phyloP scores from a whole-genome alignment of 2,888 invertebrate genomes.

The Gnatocerus cornutus region DNA sequence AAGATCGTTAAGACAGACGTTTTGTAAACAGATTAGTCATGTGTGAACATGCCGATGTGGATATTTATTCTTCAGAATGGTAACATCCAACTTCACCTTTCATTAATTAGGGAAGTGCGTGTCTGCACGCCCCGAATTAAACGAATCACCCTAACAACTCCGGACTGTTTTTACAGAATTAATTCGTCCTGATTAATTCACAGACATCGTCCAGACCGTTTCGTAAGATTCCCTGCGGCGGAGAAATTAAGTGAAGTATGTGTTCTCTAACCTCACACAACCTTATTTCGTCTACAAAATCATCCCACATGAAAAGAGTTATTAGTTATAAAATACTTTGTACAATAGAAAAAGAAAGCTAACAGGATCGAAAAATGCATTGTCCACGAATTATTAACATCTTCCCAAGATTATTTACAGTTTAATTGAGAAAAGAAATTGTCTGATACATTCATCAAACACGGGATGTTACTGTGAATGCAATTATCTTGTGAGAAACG shows the following conservation, averaged over 20 bases:
- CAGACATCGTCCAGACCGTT: constrained; percentile 36
- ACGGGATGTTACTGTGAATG: constrained; percentile 30
- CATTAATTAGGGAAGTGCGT: constrained; percentile 37
- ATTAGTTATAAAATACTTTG: constrained; percentile 28
- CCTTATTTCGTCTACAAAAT: constrained; percentile 35
- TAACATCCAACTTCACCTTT: constrained; percentile 18
- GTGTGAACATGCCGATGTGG: constrained; percentile 9
- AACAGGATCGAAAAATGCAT: constrained; percentile 37
- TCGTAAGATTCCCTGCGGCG: constrained; percentile 46
- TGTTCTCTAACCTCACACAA: constrained; percentile 45
- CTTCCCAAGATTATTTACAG: constrained; percentile 42
- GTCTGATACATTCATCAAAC: constrained; percentile 32
- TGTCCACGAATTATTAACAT: constrained; percentile 42
- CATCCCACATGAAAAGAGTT: constrained; percentile 30
- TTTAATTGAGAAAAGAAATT: constrained; percentile 45
- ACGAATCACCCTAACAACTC: constrained; percentile 6
- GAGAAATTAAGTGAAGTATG: constrained; percentile 51
- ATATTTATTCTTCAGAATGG: constrained; percentile 13
- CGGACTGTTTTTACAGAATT: constrained; percentile 7
- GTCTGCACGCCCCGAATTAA: constrained; percentile 21
- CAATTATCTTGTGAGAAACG: constrained; percentile 28
- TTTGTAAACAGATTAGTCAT: constrained; percentile 34
- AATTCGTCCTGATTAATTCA: constrained; percentile 26
- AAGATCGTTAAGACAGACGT: constrained; percentile 16
- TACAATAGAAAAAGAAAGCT: constrained; percentile 46